Percentiles rank a stretch among this genome's conserved stretches.
phyloP scores from a whole-genome alignment of 2,888 invertebrate genomes.

The Aleiodes testaceus region DNA sequence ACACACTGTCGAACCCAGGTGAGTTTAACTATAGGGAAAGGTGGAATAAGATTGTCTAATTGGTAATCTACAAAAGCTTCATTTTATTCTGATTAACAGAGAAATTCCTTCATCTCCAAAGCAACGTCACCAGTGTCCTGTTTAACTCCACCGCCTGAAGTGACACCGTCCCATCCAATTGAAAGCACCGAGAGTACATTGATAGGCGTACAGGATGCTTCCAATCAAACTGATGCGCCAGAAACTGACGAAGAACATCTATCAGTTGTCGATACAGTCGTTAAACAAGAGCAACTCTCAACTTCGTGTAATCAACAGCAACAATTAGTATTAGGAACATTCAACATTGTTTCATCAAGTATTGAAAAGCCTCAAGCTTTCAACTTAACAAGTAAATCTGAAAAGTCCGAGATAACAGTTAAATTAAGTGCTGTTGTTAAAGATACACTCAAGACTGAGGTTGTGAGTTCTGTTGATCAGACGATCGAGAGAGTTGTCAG shows the following conservation, averaged over 20 bases:
- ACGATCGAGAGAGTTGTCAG: constrained; percentile 65
- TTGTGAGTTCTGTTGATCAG: constrained; percentile 63
- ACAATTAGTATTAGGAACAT: constrained; percentile 53
- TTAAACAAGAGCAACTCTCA: constrained; percentile 65
- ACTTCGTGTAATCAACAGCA: constrained; percentile 62
- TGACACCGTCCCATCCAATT: constrained; percentile 71
- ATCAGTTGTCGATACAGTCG: constrained; percentile 54
- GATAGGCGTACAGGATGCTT: constrained; percentile 84
- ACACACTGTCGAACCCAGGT: constrained; percentile 69
- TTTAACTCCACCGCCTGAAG: constrained; percentile 79
- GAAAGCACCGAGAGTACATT: constrained; percentile 74
- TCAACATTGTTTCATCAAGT: constrained; percentile 62
- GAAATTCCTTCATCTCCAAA: constrained; percentile 67
- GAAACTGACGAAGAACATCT: constrained; percentile 63
- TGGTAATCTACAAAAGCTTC: neutral
- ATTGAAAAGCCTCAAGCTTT: constrained; percentile 43
- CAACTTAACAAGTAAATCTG: constrained; percentile 57
- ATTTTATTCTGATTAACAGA: constrained; percentile 56
- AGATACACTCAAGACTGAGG: constrained; percentile 62
- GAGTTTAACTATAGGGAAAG: constrained; percentile 38
- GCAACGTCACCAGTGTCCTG: constrained; percentile 76
- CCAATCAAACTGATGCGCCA: constrained; percentile 87
- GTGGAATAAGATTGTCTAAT: neutral
- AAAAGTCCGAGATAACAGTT: constrained; percentile 62
- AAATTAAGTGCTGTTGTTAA: constrained; percentile 60